Base-by-base conservation (phyloP, 2,888 invertebrate species). In the Parnassius orleans region DNA sequence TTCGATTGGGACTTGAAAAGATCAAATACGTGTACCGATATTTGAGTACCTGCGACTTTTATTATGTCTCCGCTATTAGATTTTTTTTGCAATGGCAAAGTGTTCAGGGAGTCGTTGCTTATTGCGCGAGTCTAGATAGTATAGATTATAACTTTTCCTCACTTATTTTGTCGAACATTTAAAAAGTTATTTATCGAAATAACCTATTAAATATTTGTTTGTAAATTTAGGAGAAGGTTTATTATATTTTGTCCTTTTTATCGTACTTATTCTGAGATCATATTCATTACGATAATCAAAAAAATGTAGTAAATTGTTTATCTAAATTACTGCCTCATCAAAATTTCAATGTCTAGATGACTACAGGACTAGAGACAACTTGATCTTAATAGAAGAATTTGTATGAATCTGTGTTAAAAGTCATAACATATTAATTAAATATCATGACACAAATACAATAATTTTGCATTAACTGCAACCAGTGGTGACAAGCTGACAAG, bases 1-100 rank as follows among this genome's bases (percentile, higher is more conserved):
- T 76, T 86, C 84, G 82, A 87, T 86, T 77, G 85, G 76, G 78
- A 83, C 87, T 85, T 84, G 85, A 87, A 90, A 90, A 88, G 88
- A 90, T 89, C 90, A 89, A 89, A 88, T 81, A 77, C 78, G 71
- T 75, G 74, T 68, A 69, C 70, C 74, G 64, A 75, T 76, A 72
- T 74, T 77, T 69, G 75, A 74, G 79, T 80, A 82, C 81, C 81
- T 82, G 80, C 75, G 76, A 81, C 81, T 72, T 80, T 76, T 81
- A 71, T 76, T 74, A 76, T 73, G 71, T 68, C 71, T 71, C 72
- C 69, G 63, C 61, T 66, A 65, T 68, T 63, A 63, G 59, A 61
- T 65, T 63, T 68, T 65, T 65, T 66, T 61, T 65, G 60, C 65
- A 64, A 66, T 65, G 58, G 55, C 43, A 52, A 43, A 51, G 59